Conservation (phyloP, 2,113 vertebrate species). For the Kryptolebias marmoratus region DNA sequence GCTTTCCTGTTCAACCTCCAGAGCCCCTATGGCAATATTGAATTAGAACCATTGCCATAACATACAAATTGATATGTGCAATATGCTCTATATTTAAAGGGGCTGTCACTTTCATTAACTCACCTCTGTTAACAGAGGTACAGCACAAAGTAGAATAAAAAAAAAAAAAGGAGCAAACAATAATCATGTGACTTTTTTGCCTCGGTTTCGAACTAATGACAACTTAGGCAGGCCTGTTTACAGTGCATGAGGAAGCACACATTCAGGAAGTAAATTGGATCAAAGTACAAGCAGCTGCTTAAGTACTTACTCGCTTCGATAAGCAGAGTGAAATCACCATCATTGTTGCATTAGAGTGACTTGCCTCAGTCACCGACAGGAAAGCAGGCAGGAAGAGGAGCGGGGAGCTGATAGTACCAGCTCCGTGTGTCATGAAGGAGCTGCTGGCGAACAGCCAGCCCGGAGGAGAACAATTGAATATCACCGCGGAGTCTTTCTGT, state of each 20-base stretch:
- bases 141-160: slow-evolving; percentile 32
- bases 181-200: slow-evolving; percentile 75
- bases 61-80: slow-evolving; percentile 64
- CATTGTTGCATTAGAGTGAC: slow-evolving; percentile 84
- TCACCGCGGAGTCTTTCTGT: slow-evolving; percentile 70
- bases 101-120: slow-evolving; percentile 53
- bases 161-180: slow-evolving; percentile 64
- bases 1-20: slow-evolving; percentile 67
- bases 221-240: slow-evolving; percentile 78
- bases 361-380: slow-evolving; percentile 82
- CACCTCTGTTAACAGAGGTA: slow-evolving; percentile 50
- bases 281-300: slow-evolving; percentile 84
- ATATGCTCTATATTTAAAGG: slow-evolving; percentile 44
- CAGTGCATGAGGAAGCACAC: slow-evolving; percentile 77
- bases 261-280: slow-evolving; percentile 84
- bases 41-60: slow-evolving; percentile 63
- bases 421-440: slow-evolving; percentile 79
- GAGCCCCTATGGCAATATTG: slow-evolving; percentile 63
- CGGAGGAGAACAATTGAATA: slow-evolving; percentile 80
- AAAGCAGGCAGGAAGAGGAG: slow-evolving; percentile 83
- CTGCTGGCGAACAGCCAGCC: slow-evolving; percentile 77
- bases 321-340: slow-evolving; percentile 84
- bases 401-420: slow-evolving; percentile 78
- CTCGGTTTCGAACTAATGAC: slow-evolving; percentile 74
- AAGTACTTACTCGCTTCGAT: slow-evolving; percentile 82